These are phyloP conservation scores for Trichopoda pennipes DNA, from an alignment of 2,888 invertebrate genomes.

Conservation along the genomic window DNA sequence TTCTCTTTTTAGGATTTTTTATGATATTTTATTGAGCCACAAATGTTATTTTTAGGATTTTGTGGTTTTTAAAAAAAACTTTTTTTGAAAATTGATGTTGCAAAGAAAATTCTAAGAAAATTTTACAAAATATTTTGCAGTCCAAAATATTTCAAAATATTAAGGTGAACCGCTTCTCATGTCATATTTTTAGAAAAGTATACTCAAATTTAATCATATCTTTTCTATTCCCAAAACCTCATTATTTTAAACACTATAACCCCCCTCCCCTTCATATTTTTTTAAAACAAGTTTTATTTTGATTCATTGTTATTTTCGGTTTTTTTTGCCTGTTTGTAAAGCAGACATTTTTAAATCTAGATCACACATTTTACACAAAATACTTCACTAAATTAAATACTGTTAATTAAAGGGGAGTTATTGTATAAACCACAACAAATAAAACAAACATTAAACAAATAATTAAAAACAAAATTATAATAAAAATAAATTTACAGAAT, in stretches of 20 bases:
- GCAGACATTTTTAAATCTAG: constrained; percentile 41
- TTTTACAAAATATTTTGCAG: background rate
- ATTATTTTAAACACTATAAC: too few relatives aligned
- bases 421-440: constrained; percentile 26
- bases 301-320: background rate
- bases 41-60: constrained; percentile 17
- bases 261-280: too few relatives aligned
- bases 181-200: too few relatives aligned
- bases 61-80: too few relatives aligned
- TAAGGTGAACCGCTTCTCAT: background rate
- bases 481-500: constrained; percentile 13
- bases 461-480: background rate
- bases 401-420: constrained; percentile 62
- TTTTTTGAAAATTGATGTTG: too few relatives aligned
- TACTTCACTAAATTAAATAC: constrained; percentile 27
- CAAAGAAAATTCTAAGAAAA: background rate
- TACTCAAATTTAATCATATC: too few relatives aligned
- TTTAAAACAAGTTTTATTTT: too few relatives aligned
- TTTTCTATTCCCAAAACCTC: too few relatives aligned
- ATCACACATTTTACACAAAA: constrained; percentile 25
- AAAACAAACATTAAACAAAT: constrained; percentile 8
- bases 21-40: constrained; percentile 33
- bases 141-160: background rate
- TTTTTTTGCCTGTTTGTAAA: too few relatives aligned
- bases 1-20: constrained; percentile 38